These are phyloP conservation scores for Drosophila varians DNA, from an alignment of 1,140 invertebrate species.

Conservation along the genomic window DNA sequence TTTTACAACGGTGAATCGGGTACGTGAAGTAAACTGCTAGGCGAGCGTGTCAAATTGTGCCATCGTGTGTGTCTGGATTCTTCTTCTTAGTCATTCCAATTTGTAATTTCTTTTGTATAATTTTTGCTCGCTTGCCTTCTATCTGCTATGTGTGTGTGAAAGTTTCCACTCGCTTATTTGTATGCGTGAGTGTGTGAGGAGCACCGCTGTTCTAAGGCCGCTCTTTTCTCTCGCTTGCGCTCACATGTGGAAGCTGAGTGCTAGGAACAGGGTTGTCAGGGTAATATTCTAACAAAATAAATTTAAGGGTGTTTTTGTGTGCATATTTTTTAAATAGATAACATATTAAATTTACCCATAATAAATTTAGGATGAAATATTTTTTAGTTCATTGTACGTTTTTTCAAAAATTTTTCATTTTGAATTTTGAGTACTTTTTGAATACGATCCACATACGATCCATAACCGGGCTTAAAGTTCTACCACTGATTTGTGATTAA, in stretches of 20 bases:
- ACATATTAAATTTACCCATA: too few species aligned
- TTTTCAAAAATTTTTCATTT: too few species aligned
- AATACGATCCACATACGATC: conserved; percentile 42
- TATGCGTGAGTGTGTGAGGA: conserved; percentile 19
- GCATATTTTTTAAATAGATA: too few species aligned
- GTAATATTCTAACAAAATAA: conserved; percentile 12
- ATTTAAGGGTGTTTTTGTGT: conserved; percentile 7
- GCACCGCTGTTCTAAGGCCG: conserved; percentile 66
- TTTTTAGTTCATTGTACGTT: too few species aligned
- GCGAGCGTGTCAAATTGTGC: conserved; percentile 1
- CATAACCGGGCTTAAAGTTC: conserved; percentile 29
- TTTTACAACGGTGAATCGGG: conserved; percentile 54
- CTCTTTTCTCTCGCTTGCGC: conserved; percentile 49
- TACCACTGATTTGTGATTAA: conserved; percentile 25
- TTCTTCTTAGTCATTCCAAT: conserved; percentile 48
- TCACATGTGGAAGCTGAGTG: conserved; percentile 75
- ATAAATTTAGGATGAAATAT: too few species aligned
- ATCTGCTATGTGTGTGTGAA: conserved; percentile 55
- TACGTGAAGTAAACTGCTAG: conserved; percentile 19
- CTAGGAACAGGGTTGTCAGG: conserved; percentile 65
- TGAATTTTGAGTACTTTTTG: conserved; percentile 1
- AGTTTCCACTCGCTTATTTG: conserved; percentile 25
- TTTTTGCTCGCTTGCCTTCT: conserved; percentile 63
- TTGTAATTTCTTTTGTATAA: conserved; percentile 77
- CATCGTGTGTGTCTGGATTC: conserved; percentile 7